Evolutionary conservation across 2,888 invertebrate genomes (phyloP).

Genomic region (Cephus rjabovi): DNA sequence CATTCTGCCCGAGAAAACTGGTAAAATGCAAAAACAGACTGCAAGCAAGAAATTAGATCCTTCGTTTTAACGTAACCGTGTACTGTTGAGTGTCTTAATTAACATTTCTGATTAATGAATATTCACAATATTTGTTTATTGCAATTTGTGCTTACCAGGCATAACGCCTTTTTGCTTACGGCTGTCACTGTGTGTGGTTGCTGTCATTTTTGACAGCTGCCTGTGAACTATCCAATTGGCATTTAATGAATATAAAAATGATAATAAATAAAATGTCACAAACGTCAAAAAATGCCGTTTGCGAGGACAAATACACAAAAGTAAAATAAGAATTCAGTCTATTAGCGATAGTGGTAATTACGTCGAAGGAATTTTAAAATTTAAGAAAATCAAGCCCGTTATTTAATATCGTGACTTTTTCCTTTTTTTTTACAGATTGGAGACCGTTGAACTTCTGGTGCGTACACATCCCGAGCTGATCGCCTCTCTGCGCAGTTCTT

Average conservation of each 20-base stretch:
- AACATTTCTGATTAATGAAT: background rate
- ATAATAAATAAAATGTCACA: too few species aligned
- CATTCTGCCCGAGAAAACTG: background rate
- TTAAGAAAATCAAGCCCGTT: background rate
- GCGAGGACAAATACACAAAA: background rate
- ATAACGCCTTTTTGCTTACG: too few species aligned
- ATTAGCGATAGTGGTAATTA: too few species aligned
- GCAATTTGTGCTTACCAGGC: too few species aligned
- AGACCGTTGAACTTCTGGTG: conserved; percentile 89
- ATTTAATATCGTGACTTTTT: background rate
- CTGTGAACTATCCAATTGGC: too few species aligned
- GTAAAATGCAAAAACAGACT: background rate
- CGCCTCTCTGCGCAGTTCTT: conserved; percentile 74
- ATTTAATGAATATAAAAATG: too few species aligned
- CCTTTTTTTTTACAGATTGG: conserved; percentile 71
- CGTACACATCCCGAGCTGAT: conserved; percentile 86
- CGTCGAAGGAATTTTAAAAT: background rate
- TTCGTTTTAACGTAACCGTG: background rate
- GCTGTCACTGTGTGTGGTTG: too few species aligned
- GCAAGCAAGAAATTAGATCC: background rate
- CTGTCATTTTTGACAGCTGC: too few species aligned
- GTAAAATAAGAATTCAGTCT: background rate
- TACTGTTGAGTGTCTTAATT: background rate
- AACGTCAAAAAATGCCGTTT: too few species aligned
- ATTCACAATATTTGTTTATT: too few species aligned